Evolutionary conservation across 1,140 invertebrate genomes (phyloP), one percentile per base, ranked within the genome.

Genomic region (Nymphalis io): DNA sequence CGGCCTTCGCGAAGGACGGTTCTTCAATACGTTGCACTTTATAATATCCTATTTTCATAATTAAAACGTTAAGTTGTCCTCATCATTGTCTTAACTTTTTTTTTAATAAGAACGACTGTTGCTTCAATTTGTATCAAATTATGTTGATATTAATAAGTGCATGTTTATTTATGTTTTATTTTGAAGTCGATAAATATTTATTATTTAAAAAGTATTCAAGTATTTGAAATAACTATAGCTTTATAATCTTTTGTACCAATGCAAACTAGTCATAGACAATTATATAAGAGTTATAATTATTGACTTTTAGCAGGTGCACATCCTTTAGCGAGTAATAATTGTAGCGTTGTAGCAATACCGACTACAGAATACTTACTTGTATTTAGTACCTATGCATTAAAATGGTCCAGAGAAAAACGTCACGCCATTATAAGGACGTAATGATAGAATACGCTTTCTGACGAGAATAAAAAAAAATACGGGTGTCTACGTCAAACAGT

Each of bases 1-100:
- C 85, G 87, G 85, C 88, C 88, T 90, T 89, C 81, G 78, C 72
- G 81, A 89, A 89, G 88, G 88, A 87, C 88, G 85, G 42, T 64
- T 72, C 67, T 74, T 72, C 64, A 58, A 79, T 75, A 75, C 73
- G 69, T 78, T 79, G 68, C 76, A 77, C 67, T 79, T 78, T 76
- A 61, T 60, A 70, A 78, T 77, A 76, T 66, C 59, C 66, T 76
- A 71, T 73, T 70, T 74, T 59, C 63, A 60, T 73, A 72, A 78
- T 72, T 78, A 74, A 78, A 68, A 72, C 39, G 65, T 69, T 68
- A 60, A 67, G 38, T 69, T 70, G 60, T 68, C 46, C 57, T 68
- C 48, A 58, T 68, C 48, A 70, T 38, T n/a, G 51, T 39, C 57
- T 65, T 42, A 42, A 65, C 13, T 12, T 23, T 39, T 57, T 57